Conservation (phyloP, 2,888 invertebrate species). For the Pyrrhia umbra region DNA sequence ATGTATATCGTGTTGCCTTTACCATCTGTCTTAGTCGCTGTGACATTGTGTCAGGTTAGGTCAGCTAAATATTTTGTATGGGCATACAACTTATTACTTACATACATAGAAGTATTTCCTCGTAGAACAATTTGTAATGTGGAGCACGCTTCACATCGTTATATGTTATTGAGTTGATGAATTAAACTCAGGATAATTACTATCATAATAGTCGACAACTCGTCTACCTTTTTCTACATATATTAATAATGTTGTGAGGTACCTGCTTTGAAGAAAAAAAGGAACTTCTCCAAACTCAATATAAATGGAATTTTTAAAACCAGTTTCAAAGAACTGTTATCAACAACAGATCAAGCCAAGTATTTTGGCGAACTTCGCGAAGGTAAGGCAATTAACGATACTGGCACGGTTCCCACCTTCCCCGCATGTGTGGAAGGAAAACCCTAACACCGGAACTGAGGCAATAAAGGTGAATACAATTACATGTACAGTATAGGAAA, state of each 20-base stretch:
- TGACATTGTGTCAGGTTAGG: conserved; percentile 2
- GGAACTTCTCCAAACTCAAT: neutral
- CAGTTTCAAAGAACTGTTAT: conserved; percentile 50
- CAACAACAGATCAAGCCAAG: conserved; percentile 73
- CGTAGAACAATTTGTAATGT: neutral
- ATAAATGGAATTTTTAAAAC: neutral
- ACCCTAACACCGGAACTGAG: conserved; percentile 63
- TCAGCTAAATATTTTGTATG: conserved; percentile 8
- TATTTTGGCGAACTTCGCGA: conserved; percentile 76
- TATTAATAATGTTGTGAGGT: neutral
- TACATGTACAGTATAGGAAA: conserved; percentile 19
- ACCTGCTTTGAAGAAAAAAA: neutral
- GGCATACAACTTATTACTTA: neutral
- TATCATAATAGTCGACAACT: neutral
- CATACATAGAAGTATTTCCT: neutral
- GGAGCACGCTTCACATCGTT: neutral
- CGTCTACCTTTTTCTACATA: neutral
- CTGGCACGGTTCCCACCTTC: conserved; percentile 62
- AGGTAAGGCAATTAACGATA: conserved; percentile 78
- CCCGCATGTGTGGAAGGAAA: conserved; percentile 66
- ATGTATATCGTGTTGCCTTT: conserved; percentile 42
- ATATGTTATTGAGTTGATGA: neutral
- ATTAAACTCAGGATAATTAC: neutral
- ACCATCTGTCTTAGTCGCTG: conserved; percentile 35
- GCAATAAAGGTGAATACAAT: conserved; percentile 60